A percentile compares a stretch with the other conserved stretches of the same genome.
Evolutionary conservation across 2,888 invertebrate species (phyloP).

Genomic region (Ecliptopera silaceata): DNA sequence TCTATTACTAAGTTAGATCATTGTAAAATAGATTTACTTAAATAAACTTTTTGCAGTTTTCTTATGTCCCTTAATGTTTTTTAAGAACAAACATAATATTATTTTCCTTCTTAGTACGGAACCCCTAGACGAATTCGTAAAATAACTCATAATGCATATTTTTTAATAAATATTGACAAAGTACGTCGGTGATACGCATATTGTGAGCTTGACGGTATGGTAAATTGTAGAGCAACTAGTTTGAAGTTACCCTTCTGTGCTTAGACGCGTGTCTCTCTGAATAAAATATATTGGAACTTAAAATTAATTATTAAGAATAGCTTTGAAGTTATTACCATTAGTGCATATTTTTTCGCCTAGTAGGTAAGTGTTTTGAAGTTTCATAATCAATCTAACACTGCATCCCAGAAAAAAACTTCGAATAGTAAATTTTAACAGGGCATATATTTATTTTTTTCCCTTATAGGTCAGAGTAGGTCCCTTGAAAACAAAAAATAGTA

Average conservation of each 20-base stretch:
- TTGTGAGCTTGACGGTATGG: neutral
- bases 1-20: no score
- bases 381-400: no score
- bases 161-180: neutral
- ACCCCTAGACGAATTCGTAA: neutral
- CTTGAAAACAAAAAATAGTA: no score
- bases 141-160: neutral
- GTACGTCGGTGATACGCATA: neutral
- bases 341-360: no score
- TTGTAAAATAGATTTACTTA: no score
- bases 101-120: neutral
- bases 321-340: neutral
- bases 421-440: no score
- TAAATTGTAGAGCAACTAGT: slow-evolving; percentile 13
- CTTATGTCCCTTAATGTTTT: neutral
- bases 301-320: neutral
- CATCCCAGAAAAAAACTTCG: no score
- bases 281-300: neutral
- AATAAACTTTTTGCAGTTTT: no score
- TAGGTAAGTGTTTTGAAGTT: no score
- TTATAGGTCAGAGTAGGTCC: no score
- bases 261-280: slow-evolving; percentile 9
- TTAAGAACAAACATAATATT: no score
- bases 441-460: no score
- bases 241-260: slow-evolving; percentile 8